Evolutionary conservation across 2,888 invertebrate species (phyloP), one percentile per base, ranked within the genome.

Genomic region (Lochmaea capreae): DNA sequence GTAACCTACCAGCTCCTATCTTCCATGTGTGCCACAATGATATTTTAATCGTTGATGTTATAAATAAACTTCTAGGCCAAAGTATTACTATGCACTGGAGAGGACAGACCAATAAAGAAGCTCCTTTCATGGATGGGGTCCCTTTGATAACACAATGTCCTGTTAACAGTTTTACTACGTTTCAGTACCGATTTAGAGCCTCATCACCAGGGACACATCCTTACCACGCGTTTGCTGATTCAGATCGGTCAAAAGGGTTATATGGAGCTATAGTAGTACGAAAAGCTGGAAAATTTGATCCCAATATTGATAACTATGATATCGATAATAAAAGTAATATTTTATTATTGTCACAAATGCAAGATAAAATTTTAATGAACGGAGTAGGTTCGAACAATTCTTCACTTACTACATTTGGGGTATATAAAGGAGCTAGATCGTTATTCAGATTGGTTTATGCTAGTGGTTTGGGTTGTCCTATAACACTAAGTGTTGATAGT

Each of bases 81-180:
- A 92, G 92, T 66, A 85, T 93, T 0, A 89, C 92, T 9, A 88
- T 95, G 11, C 95, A 95, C 84, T 95, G 95, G 94, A 92, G 94
- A 82, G 95, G 95, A 0, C 94, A 94, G 78, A 93, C 91, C 81
- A 88, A 81, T 90, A 91, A 85, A 86, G 89, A 80, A 90, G 90
- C 92, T 3, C 93, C 93, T 0, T 92, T 89, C 81, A 93, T 94
- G 93, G 94, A 94, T 79, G 94, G 94, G 1, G 92, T 92, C 4
- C 92, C 94, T 0, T 90, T 93, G 89, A 88, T 94, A n/a, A 93
- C 93, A 0, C 94, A 94, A 83, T 94, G 94, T 80, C 93, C 94
- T 0, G 92, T 94, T 78, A 86, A 89, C 0, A 91, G 92, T 81
- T 92, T 91, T 75, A 90, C 92, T 2, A 91, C 89, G 0, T 94